Evolutionary conservation across 2,888 invertebrate genomes (phyloP), one percentile per base, ranked within the genome.

Genomic region (Cetonia aurata): DNA sequence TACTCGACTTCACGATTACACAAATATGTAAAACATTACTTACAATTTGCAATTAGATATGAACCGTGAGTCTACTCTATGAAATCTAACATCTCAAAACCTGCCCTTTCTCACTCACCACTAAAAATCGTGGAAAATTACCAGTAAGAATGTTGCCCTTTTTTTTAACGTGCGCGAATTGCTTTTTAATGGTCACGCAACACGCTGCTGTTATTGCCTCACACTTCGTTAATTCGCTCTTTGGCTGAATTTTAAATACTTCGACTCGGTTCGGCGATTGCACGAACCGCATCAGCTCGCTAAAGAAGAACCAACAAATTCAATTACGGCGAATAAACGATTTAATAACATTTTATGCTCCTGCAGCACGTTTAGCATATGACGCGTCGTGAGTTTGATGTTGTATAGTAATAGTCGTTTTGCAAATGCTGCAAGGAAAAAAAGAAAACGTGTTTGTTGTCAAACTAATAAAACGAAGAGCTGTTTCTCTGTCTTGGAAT

Each of bases 161-260:
- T 13, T n/a, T 17, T 15, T 15, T 50, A 15, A 50, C 50, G 13
- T 6, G 50, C 50, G 17, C 19, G 50, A 15, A 50, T 50, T 50
- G 9, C 19, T 50, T 50, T 50, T 50, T 50, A 50, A 15, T 15
- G 50, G 50, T 50, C 50, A 50, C 50, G 50, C 50, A 50, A 50
- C 25, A 19, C 15, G 50, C 19, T 50, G 50, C 50, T 13, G 50
- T 50, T 48, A 48, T 48, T 50, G 50, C 19, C 50, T 50, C 9
- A 15, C 19, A 50, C 17, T 4, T 19, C 1, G 50, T 50, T 50
- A 50, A 50, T 15, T 48, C 59, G 25, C 12, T n/a, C 33, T 41
- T 46, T 68, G 44, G 68, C 17, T 56, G 68, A 68, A 68, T 68
- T 68, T 68, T 68, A 68, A 68, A 68, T 57, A 68, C 42, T 57